Evolutionary conservation across 2,888 invertebrate genomes (phyloP), one percentile per base, ranked within the genome.

Genomic region (Lithodes maja): DNA sequence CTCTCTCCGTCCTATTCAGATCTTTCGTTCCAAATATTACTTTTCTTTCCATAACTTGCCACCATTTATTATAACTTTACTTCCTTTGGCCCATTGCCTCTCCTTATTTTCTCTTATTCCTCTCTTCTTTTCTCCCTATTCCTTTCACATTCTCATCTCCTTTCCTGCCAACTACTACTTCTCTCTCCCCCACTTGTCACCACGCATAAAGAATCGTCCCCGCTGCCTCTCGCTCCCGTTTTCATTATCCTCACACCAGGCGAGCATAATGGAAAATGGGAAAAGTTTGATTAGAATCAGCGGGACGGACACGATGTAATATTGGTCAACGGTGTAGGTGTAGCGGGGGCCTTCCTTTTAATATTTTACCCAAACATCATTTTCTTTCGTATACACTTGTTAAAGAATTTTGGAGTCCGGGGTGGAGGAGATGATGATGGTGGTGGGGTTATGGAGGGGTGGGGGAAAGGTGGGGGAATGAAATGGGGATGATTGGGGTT

Each of bases 171-270:
- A 17, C 80, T 53, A 33, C 33, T 33, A 69, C 78, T 68, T 69
- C 15, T 68, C 68, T 61, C 55, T 78, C 83, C 81, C 81, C 87
- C 87, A 87, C 87, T 87, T 83, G 87, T 87, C 87, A 87, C 87
- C 78, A 79, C 79, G 79, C 87, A 87, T 87, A 87, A 87, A 87
- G 87, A 87, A 87, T 87, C 87, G 87, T 83, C 68, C 83, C 82
- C 87, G 83, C 79, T 87, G 87, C 83, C 87, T 87, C 87, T 87
- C 87, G 87, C 83, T 83, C 87, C 83, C 87, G 87, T 87, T 87
- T 87, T 87, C 87, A 87, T 87, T 87, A 87, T 87, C 87, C 87
- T 87, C 87, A 87, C 87, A 87, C 87, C 87, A 87, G 87, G 87
- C 87, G 87, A 83, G 87, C 87, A 87, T 87, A 87, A 87, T 87